These are phyloP conservation scores for Brachionus calyciflorus DNA, from an alignment of 1,140 invertebrate genomes.

Conservation along the genomic window DNA sequence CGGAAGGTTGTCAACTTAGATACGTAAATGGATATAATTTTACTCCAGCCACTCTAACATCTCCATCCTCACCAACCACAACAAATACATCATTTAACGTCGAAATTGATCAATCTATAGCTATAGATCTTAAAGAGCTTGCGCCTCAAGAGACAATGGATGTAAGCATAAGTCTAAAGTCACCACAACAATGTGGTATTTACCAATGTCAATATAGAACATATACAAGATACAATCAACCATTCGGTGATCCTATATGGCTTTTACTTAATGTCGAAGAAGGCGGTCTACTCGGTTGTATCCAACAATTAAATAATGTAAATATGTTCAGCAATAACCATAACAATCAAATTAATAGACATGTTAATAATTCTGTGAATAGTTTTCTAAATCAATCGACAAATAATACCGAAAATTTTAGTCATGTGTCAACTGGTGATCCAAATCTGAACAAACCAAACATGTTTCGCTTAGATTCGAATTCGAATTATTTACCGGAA, in stretches of 20 bases:
- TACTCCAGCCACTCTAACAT: not conserved
- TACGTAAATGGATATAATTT: constrained; percentile 46
- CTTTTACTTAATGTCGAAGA: constrained; percentile 69
- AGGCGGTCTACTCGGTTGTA: constrained; percentile 68
- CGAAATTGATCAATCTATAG: not conserved
- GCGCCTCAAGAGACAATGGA: constrained; percentile 23
- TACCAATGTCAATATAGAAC: constrained; percentile 37
- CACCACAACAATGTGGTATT: constrained; percentile 37
- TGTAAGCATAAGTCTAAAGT: constrained; percentile 37
- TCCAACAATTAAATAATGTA: constrained; percentile 65
- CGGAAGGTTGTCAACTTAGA: not conserved
- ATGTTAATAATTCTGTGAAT: not conserved
- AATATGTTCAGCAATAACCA: constrained; percentile 9
- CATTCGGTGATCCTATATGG: constrained; percentile 69
- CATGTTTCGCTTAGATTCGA: constrained; percentile 10
- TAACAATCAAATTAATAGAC: constrained; percentile 23
- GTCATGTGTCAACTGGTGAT: not conserved
- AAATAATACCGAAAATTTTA: not conserved
- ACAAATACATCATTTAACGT: not conserved
- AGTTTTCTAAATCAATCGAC: not conserved
- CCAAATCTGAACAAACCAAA: constrained; percentile 12
- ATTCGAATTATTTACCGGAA: constrained; percentile 30
- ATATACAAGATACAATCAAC: constrained; percentile 60
- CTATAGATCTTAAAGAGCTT: constrained; percentile 1
- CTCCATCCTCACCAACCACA: not conserved